Evolutionary conservation across 2,888 invertebrate species (phyloP), one percentile per base, ranked within the genome.

Genomic region (Drosophila quinaria): DNA sequence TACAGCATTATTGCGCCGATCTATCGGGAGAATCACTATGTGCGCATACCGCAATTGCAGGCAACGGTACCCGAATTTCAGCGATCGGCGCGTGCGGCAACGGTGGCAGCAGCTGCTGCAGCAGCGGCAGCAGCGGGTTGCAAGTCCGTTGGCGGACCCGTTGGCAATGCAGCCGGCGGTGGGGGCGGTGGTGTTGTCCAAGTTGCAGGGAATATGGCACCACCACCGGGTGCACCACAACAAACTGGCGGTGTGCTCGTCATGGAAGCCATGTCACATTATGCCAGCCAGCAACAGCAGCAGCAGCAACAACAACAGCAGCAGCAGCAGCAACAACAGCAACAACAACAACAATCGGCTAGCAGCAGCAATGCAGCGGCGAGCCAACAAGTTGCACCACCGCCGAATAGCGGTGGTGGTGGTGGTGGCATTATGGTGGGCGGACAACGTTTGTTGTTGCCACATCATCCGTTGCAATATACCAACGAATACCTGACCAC

Each of bases 1-100:
- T 93, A 92, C 66, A 92, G 92, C 71, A 91, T 92, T 70, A 91
- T 92, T 69, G 90, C 91, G 25, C 87, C 90, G 41, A 90, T 87
- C 75, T 93, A 92, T 75, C 91, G 92, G 56, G 93, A 93, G 63
- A 92, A 87, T 70, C 92, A 92, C 35, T 93, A 92, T 65, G 90
- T 91, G 80, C 91, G 93, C 68, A 90, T 92, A 86, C 91, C 92
- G 74, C 91, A 91, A 69, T 81, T 91, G 76, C 90, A 90, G 82
- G 90, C 88, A 39, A 78, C 90, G 62, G 89, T 91, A 49, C 81
- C 83, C 35, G 91, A 92, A 33, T 91, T 90, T 74, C 92, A 91
- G 75, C 83, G 91, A 49, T 86, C 89, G 49, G 88, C 89, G 31
- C 89, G 90, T 44, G 88, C 80, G 15, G 87, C 86, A 37, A 79